Evolutionary conservation across 1,140 invertebrate genomes (phyloP), one percentile per base, ranked within the genome.

Genomic region (Teleogryllus occipitalis): DNA sequence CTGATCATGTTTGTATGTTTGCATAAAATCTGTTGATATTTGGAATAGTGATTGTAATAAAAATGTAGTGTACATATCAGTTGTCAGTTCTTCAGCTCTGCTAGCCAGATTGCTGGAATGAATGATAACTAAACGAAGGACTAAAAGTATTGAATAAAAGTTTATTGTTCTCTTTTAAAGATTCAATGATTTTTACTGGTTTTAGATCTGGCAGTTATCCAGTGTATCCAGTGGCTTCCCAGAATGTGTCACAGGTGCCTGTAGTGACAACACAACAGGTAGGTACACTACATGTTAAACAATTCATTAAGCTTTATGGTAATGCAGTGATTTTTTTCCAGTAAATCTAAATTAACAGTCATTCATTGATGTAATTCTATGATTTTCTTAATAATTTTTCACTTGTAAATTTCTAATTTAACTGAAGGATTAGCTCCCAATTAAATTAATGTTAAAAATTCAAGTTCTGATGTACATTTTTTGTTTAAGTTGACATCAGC

Each of bases 151-250:
- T 15, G 14, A 3, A 72, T 15, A 14, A 6, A n/a, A n/a, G n/a
- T 15, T 72, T 1, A 15, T 1, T 72, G 65, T 14, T 6, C 65
- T 72, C 14, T 15, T 72, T 72, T 14, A 72, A 3, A 15, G 14
- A 15, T 72, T 72, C 47, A n/a, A 14, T 46, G 75, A n/a, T 76
- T 22, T 18, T 46, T 27, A 14, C 22, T 46, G 39, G 21, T 27
- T 21, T 1, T 10, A 72, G 47, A 39, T 65, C 46, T 18, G 47
- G 47, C 72, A 46, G 47, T 76, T 80, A 80, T 47, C 77, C 77
- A 46, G 79, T 80, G 54, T 80, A 80, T 74, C 79, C 76, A 54
- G 79, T 80, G 8, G 79, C 75, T n/a, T 80, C 79, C 14, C 79
- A 74, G 54, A 77, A 74, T 80, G 54, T 65, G 10, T 77, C 79